These are phyloP conservation scores for Orbicella faveolata DNA, from an alignment of 64 coral and sea anemone genomes.

Conservation along the genomic window DNA sequence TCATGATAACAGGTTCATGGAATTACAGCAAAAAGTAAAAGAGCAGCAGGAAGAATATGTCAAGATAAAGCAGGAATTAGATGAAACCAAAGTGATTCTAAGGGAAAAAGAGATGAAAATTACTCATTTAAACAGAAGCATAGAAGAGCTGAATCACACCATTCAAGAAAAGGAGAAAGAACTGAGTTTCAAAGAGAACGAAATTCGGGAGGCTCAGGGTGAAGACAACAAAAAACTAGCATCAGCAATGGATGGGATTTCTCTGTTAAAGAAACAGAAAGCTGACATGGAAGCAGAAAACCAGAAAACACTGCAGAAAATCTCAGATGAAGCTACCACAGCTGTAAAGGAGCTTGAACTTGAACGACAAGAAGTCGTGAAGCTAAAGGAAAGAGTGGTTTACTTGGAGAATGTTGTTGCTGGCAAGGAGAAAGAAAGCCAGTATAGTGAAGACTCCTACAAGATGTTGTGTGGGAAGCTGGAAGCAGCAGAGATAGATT, in stretches of 20 bases:
- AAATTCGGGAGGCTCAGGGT: background rate
- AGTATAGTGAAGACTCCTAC: conserved; percentile 46
- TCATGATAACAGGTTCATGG: conserved; percentile 44
- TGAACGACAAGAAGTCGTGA: conserved; percentile 53
- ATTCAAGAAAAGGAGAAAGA: conserved; percentile 51
- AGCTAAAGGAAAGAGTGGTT: conserved; percentile 55
- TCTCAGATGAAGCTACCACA: conserved; percentile 43
- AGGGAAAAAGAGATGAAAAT: conserved; percentile 57
- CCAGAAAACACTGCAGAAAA: conserved; percentile 51
- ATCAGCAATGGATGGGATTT: conserved; percentile 11
- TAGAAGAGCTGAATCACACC: conserved; percentile 36
- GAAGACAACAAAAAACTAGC: conserved; percentile 15
- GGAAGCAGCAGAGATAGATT: conserved; percentile 43
- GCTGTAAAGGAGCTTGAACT: conserved; percentile 48
- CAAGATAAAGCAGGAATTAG: conserved; percentile 45
- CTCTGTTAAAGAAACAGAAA: conserved; percentile 55
- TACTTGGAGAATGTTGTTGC: conserved; percentile 58
- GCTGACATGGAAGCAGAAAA: conserved; percentile 48
- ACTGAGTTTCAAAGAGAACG: conserved; percentile 19
- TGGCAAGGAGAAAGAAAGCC: conserved; percentile 41
- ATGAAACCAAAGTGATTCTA: conserved; percentile 44
- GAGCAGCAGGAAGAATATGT: conserved; percentile 56
- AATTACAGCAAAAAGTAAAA: conserved; percentile 44
- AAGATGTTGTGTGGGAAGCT: conserved; percentile 64
- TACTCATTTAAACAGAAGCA: conserved; percentile 33